A percentile compares a stretch with the other conserved stretches of the same genome.
Conservation (phyloP, 2,888 invertebrate species). For the Epinotia brunnichana region DNA sequence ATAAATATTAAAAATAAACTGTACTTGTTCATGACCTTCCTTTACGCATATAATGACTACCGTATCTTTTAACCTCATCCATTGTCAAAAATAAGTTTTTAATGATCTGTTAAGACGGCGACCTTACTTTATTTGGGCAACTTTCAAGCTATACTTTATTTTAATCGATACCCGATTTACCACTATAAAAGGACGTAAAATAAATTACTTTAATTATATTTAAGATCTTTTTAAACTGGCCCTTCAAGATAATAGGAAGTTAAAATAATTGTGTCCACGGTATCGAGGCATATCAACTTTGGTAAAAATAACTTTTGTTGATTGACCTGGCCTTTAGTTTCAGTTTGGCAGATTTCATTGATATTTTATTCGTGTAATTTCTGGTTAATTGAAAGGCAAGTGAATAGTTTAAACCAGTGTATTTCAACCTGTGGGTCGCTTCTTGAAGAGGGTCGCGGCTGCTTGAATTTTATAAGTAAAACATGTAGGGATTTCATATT, state of each 20-base stretch:
- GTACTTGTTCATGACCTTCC: not conserved
- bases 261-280: not conserved
- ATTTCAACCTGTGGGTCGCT: no score
- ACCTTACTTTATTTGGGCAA: constrained; percentile 12
- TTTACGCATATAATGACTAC: not conserved
- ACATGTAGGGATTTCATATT: no score
- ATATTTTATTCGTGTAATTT: not conserved
- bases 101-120: constrained; percentile 1
- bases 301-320: not conserved
- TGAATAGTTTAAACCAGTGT: no score
- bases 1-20: not conserved
- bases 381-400: not conserved
- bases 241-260: constrained; percentile 2
- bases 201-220: not conserved
- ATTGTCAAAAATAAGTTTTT: not conserved
- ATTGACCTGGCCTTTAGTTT: constrained; percentile 4
- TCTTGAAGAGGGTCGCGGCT: no score
- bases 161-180: not conserved
- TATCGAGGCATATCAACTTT: not conserved
- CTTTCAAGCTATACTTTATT: not conserved
- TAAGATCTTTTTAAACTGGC: not conserved
- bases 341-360: not conserved
- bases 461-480: no score
- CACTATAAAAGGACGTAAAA: not conserved
- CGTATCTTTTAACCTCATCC: constrained; percentile 5